Evolutionary conservation across 2,113 vertebrate species (phyloP), one percentile per base, ranked within the genome.

Genomic region (Psilopogon haemacephalus): DNA sequence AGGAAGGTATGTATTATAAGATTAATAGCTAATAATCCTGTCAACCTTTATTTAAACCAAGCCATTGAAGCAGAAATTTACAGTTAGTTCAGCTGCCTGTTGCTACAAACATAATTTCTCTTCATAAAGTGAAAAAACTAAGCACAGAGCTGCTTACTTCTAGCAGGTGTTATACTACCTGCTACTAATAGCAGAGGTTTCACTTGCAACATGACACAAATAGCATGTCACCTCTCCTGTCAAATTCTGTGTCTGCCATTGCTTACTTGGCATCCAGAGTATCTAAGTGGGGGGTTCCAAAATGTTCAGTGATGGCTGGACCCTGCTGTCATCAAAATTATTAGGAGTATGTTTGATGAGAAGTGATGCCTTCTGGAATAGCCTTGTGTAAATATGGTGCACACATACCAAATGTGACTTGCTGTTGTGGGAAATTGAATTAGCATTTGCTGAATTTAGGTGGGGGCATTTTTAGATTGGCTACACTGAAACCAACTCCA

Each of bases 21-120:
- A 83, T 73, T 86, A 93, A 85, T 80, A 89, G 55, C 50, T 50
- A 73, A 86, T 90, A 95, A 93, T 67, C 46, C 73, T 92, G 50
- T 95, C 77, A 89, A 30, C 62, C n/a, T 89, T 89, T 78, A 75
- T 48, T 95, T 86, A 77, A 85, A 20, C 28, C 73, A 70, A 91
- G 27, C 33, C 38, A 38, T 17, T 24, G 40, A 32, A 91, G 27
- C 60, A 90, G 52, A 86, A 89, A 46, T 86, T 73, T 74, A 63
- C 33, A 94, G 35, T 74, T 64, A 48, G n/a, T 93, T 95, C 48
- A 60, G 60, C 62, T 71, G 46, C 62, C 54, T 68, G 9, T 86
- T 67, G n/a, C 84, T 85, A 56, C 30, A 63, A 59, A 32, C 0
- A 3, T 33, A 69, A 26, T 35, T 88, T 86, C 42, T 76, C n/a